Evolutionary conservation across 1,140 invertebrate genomes (phyloP), one percentile per base, ranked within the genome.

Genomic region (Hylyphantes graminicola): DNA sequence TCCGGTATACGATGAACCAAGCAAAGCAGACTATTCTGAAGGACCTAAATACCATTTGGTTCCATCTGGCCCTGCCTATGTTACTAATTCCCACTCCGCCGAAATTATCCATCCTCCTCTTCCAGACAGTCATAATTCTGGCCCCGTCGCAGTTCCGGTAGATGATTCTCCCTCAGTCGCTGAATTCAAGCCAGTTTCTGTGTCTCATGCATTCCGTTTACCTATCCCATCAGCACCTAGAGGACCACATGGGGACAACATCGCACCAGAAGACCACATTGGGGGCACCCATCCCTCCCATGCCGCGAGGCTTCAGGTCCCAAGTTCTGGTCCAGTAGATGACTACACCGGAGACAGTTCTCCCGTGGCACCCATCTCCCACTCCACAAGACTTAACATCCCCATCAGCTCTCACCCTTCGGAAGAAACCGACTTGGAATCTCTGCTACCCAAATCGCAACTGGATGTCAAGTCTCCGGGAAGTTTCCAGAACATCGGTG

Each of bases 41-140:
- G 67, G 67, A 3, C 12, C 65, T 7, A 80, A 80, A 68, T 80
- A 80, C 19, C 53, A 17, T 7, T 54, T 80, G 11, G 12, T 80
- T 57, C 77, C 77, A 15, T 50, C 53, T 13, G 77, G 65, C 0
- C 77, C 77, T 57, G 53, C 77, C 13, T 70, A 80, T 19, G 21
- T 64, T 11, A 59, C 15, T 12, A 50, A 70, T 53, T 54, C 77
- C 2, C 63, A 67, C 51, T 19, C 77, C 1, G 59, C 77, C 10
- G 77, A 80, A 57, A 80, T 80, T n/a, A 70, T 80, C 21, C 77
- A 80, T 21, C 61, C 65, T 15, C 53, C 77, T 48, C 77, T 53
- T 54, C 76, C 55, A 11, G 54, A 67, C n/a, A 68, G 48, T 12
- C 74, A 61, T 35, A 17, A 21, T 55, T 12, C 61, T 55, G 64